Evolutionary conservation across 2,888 invertebrate genomes (phyloP).

Genomic region (Archips crataeganus): DNA sequence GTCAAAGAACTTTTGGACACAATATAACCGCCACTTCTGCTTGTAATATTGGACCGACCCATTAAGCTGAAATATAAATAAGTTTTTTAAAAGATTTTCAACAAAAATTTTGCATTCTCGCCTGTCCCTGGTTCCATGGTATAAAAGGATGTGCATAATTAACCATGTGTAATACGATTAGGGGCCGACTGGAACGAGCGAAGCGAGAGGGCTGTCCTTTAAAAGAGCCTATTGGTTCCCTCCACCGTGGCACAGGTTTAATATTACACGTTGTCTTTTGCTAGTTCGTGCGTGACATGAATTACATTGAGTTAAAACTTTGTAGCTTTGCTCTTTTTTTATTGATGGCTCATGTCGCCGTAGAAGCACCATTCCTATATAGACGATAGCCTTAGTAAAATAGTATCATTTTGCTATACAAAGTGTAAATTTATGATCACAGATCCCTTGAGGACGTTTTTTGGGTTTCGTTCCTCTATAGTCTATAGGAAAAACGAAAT

Average conservation of each 20-base stretch:
- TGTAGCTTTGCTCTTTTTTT: neutral
- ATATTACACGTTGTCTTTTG: conserved; percentile 42
- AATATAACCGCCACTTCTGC: neutral
- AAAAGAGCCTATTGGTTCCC: conserved; percentile 44
- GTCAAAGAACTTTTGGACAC: neutral
- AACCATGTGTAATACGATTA: conserved; percentile 77
- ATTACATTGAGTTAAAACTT: neutral
- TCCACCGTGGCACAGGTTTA: conserved; percentile 14
- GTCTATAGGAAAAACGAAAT: too few species aligned
- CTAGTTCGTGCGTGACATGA: conserved; percentile 42
- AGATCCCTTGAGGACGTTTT: too few species aligned
- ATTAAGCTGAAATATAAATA: neutral
- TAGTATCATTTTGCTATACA: too few species aligned
- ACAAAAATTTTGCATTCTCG: neutral
- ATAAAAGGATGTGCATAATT: conserved; percentile 75
- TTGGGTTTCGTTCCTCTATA: too few species aligned
- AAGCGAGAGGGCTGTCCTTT: conserved; percentile 58
- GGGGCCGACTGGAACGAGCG: conserved; percentile 57
- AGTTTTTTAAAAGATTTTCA: neutral
- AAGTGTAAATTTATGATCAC: too few species aligned
- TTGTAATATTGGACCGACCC: neutral
- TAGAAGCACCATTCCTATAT: too few species aligned
- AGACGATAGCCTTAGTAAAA: too few species aligned
- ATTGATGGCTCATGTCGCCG: too few species aligned
- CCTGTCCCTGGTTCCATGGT: conserved; percentile 41